Percentiles rank a stretch among this genome's conserved stretches.
phyloP scores from a whole-genome alignment of 53 echinoderm and acorn worm species.

The Pentamera pediparva region DNA sequence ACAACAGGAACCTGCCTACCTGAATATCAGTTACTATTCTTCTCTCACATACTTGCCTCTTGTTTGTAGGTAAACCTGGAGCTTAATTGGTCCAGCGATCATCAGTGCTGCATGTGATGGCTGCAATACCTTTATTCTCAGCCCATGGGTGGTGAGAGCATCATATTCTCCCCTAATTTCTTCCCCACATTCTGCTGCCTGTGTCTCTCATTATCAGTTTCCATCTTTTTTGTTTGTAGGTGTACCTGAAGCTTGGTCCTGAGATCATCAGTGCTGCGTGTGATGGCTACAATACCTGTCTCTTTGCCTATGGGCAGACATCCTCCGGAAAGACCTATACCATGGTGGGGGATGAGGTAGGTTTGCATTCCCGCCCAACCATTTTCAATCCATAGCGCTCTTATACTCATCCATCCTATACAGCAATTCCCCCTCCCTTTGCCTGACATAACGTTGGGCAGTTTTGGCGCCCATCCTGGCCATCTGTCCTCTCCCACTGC shows the following conservation, averaged over 20 bases:
- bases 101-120: constrained; percentile 82
- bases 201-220: neutral
- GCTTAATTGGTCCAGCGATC: constrained; percentile 71
- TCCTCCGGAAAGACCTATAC: constrained; percentile 96
- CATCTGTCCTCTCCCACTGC: no score
- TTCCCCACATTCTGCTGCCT: no score
- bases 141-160: constrained; percentile 86
- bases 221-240: constrained; percentile 43
- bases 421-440: no score
- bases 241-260: constrained; percentile 82
- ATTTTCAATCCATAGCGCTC: no score
- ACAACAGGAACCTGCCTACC: no score
- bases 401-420: no score
- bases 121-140: constrained; percentile 81
- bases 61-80: constrained; percentile 67
- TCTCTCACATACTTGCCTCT: no score
- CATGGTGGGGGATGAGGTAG: constrained; percentile 84
- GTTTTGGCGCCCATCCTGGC: no score
- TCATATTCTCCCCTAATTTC: no score
- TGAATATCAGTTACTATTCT: neutral
- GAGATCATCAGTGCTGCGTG: constrained; percentile 85
- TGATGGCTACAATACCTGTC: constrained; percentile 89
- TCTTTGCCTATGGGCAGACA: constrained; percentile 96
- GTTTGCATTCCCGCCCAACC: no score
- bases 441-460: no score